Percentiles rank a stretch among this genome's conserved stretches.
phyloP scores from a whole-genome alignment of 1,140 invertebrate species.

The Antheraea mylitta region DNA sequence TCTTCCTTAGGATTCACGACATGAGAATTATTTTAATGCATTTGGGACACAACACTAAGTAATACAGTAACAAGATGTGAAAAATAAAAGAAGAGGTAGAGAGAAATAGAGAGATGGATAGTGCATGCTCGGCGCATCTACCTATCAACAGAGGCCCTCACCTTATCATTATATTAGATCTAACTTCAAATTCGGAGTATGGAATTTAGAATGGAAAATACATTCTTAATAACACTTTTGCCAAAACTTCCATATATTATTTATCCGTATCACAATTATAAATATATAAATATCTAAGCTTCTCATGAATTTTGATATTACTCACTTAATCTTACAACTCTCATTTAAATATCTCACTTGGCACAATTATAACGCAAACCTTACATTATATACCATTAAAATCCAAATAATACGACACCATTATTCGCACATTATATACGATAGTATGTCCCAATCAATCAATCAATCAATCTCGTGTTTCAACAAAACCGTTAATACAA shows the following conservation, averaged over 20 bases:
- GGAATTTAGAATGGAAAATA: conserved; percentile 54
- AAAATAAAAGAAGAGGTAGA: background rate
- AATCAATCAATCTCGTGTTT: no score
- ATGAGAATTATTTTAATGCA: conserved; percentile 49
- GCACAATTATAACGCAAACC: conserved; percentile 73
- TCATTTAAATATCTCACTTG: conserved; percentile 74
- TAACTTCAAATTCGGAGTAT: conserved; percentile 54
- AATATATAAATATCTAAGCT: conserved; percentile 71
- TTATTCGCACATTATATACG: conserved; percentile 37
- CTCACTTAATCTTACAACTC: conserved; percentile 75
- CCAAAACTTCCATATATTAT: conserved; percentile 76
- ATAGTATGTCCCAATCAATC: conserved; percentile 19
- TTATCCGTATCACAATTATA: conserved; percentile 60
- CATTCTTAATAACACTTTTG: conserved; percentile 57
- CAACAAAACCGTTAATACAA: conserved; percentile 43
- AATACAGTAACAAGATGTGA: conserved; percentile 12
- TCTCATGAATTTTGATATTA: conserved; percentile 70
- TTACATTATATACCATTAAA: conserved; percentile 56
- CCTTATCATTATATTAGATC: conserved; percentile 21
- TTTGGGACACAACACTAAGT: conserved; percentile 20
- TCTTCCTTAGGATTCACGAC: conserved; percentile 24
- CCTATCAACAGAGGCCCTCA: background rate
- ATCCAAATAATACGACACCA: conserved; percentile 36
- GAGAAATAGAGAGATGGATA: background rate
- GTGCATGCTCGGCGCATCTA: background rate